Base-by-base conservation (phyloP, 1,140 invertebrate genomes). In the Heliconius eleuchia region DNA sequence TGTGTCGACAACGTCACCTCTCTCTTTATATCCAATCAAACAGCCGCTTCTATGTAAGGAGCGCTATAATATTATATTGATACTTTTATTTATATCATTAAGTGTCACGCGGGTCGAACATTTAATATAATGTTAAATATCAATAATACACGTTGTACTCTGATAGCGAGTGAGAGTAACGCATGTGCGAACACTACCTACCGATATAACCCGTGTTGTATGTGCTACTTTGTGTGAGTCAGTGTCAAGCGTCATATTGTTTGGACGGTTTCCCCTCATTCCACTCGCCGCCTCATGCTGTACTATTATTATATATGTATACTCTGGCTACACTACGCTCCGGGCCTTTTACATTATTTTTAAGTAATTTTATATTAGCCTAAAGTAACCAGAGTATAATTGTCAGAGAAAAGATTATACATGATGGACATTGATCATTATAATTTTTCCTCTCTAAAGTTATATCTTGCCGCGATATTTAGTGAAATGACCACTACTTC, bases 201-300 rank as follows among this genome's bases (percentile, higher is more conserved):
- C 55, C 74, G 52, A 76, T 8, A 46, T 72, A 72, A 77, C 76
- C 66, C 37, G 71, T 77, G 76, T 77, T 77, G 66, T 50, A 77
- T 52, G 27, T 34, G n/a, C 55, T 57, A 23, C 50, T 57, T 57
- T 9, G 55, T 57, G 23, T 57, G 55, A 57, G n/a, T 57, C 55
- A 57, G n/a, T 57, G 60, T 55, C 55, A 57, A 78, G 81, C 70
- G 82, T 84, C 76, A 74, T 74, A 66, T 80, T 52, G 79, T 76
- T 79, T 77, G 71, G 73, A 81, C 81, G 55, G 66, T 79, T 78
- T 75, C 77, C 77, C 82, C 81, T 83, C 86, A 87, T 87, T 87
- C 86, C 86, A 87, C 80, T 81, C 77, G 81, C 80, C 85, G 84
- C 84, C 84, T 85, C 79, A 74, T 77, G 75, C 79, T 80, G 42